Evolutionary conservation across 53 echinoderm and acorn worm genomes (phyloP).

Genomic region (Crossaster papposus): DNA sequence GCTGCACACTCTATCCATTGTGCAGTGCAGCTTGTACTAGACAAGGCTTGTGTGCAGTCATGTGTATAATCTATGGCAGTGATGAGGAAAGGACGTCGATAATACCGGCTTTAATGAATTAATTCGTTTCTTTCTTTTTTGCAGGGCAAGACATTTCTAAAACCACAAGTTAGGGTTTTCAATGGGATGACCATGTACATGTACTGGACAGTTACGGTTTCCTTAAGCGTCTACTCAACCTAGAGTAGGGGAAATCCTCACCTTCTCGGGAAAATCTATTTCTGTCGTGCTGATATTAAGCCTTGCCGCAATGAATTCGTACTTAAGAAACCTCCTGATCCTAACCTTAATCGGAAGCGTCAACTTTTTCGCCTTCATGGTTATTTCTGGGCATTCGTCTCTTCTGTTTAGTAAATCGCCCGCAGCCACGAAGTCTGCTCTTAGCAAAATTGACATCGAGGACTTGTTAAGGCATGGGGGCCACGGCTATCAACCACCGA

Average conservation of each 20-base stretch:
- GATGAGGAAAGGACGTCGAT: too few species aligned
- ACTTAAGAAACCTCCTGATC: conserved; percentile 69
- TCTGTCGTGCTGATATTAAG: not conserved
- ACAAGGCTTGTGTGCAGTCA: too few species aligned
- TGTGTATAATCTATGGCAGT: too few species aligned
- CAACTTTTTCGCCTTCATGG: conserved; percentile 73
- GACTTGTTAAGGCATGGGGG: not conserved
- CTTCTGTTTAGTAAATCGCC: conserved; percentile 52
- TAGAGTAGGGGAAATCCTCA: not conserved
- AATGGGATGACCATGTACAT: not conserved
- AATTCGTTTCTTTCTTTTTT: not conserved
- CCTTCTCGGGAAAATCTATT: not conserved
- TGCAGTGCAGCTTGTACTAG: too few species aligned
- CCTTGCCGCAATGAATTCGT: conserved; percentile 65
- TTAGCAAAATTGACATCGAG: not conserved
- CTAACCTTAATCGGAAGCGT: conserved; percentile 67
- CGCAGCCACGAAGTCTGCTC: not conserved
- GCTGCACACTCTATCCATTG: too few species aligned
- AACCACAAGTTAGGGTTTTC: not conserved
- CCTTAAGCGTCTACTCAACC: not conserved
- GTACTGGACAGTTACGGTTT: not conserved
- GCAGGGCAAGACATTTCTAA: not conserved
- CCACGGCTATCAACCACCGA: not conserved
- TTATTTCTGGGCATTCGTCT: conserved; percentile 61
- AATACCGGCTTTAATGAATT: too few species aligned